Percentiles rank a stretch among this genome's conserved stretches.
These are phyloP conservation scores for Cistogaster globosa DNA, from an alignment of 2,888 invertebrate genomes.

Conservation along the genomic window DNA sequence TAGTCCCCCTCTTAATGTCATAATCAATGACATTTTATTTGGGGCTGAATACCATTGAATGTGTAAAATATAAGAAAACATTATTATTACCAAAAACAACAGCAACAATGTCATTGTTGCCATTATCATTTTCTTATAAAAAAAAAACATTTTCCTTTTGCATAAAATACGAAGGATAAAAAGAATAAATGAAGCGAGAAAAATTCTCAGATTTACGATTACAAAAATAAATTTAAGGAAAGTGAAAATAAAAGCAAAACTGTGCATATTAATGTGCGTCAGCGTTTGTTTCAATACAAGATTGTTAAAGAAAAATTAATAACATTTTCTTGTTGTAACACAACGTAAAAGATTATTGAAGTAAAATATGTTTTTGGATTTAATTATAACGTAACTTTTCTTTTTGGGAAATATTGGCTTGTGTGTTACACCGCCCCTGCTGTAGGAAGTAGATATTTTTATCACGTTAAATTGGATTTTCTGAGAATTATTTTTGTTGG, in stretches of 20 bases:
- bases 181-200: background rate
- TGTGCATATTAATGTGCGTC: background rate
- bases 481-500: no score
- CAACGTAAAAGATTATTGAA: no score
- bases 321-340: no score
- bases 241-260: background rate
- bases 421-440: no score
- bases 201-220: background rate
- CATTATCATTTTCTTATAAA: constrained; percentile 39
- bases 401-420: no score
- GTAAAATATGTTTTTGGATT: no score
- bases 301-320: constrained; percentile 22
- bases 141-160: constrained; percentile 5
- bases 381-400: no score
- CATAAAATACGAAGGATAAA: background rate
- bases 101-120: background rate
- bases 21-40: background rate
- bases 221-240: background rate
- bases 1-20: background rate
- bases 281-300: background rate
- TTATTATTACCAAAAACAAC: constrained; percentile 11
- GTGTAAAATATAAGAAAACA: background rate
- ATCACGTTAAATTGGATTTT: no score
- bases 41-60: background rate
- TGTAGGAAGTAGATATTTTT: no score